Evolutionary conservation across 1,140 invertebrate species (phyloP), one percentile per base, ranked within the genome.

Genomic region (Ridgeia piscesae): DNA sequence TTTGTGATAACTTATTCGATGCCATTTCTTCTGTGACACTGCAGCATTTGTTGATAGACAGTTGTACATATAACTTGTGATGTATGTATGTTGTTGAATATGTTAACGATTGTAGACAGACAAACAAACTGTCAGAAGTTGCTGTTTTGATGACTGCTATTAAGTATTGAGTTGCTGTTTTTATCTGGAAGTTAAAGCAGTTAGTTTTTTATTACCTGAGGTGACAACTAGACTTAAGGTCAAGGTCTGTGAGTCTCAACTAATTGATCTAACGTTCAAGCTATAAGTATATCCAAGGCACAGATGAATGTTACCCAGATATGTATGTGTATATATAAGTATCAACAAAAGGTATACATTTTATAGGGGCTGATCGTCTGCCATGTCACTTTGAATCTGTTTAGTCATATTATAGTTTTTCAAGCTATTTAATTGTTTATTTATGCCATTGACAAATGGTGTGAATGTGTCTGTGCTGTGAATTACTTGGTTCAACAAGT

Each of bases 41-140:
- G 58, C 58, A 77, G 58, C 58, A 77, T 77, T 77, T 77, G 58
- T 77, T 77, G 58, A 77, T 77, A 77, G 27, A 77, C 58, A 77
- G 27, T 77, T 77, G 58, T 77, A 77, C 58, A 77, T 77, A 77
- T 77, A 21, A 77, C 17, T 2, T 77, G 58, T 17, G 27, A 14
- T 14, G 2, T 77, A 77, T 77, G 58, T 77, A 77, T 77, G 27
- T 77, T 77, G 27, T 77, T 27, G 58, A 77, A 77, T 77, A 77
- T 77, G 0, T 77, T 2, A 77, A 27, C 11, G 58, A 21, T 77
- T 77, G 58, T 77, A 77, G 27, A 77, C 58, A 77, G 58, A 42
- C 42, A 42, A n/a, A 42, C 42, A 42, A 11, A 42, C 42, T 42
- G 42, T 42, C 11, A 42, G 42, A 42, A 42, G 42, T 42, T 42